Conservation (phyloP, 2,113 vertebrate species). For the Larimichthys crocea region DNA sequence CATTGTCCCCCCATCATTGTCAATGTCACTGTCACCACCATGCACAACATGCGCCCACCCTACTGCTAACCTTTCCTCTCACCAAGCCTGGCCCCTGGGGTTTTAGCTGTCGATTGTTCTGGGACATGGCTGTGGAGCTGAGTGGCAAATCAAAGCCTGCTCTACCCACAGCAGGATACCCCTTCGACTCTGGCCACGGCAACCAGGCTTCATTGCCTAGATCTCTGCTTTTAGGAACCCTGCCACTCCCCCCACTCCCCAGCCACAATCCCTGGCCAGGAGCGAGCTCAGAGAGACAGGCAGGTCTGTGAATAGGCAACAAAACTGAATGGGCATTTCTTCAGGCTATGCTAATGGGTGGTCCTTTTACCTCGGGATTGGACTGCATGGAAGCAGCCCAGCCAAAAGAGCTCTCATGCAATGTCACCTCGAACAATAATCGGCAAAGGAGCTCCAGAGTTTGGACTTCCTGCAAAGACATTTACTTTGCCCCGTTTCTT, state of each 20-base stretch:
- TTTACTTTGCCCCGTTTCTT: slow-evolving; percentile 65
- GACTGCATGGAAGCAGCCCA: slow-evolving; percentile 62
- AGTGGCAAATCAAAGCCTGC: slow-evolving; percentile 70
- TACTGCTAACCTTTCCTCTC: slow-evolving; percentile 69
- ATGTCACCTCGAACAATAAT: slow-evolving; percentile 83
- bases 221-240: slow-evolving; percentile 51
- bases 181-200: slow-evolving; percentile 57
- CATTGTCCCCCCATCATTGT: slow-evolving; percentile 74
- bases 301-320: slow-evolving; percentile 77
- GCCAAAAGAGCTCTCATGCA: slow-evolving; percentile 79
- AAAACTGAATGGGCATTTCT: slow-evolving; percentile 79
- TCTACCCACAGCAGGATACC: slow-evolving; percentile 67
- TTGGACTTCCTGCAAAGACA: slow-evolving; percentile 76
- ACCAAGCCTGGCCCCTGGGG: slow-evolving; percentile 61
- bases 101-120: slow-evolving; percentile 61
- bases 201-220: slow-evolving; percentile 56
- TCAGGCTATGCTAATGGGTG: slow-evolving; percentile 79
- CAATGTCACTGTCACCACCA: slow-evolving; percentile 74
- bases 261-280: slow-evolving; percentile 45
- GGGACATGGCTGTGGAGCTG: slow-evolving; percentile 48
- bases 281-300: slow-evolving; percentile 67
- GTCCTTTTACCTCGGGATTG: slow-evolving; percentile 73
- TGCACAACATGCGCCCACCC: slow-evolving; percentile 63
- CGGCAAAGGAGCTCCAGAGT: slow-evolving; percentile 64
- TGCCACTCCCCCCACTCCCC: slow-evolving; percentile 31